Evolutionary conservation across 1,140 invertebrate genomes (phyloP), one percentile per base, ranked within the genome.

Genomic region (Stegodyphus mimosarum): DNA sequence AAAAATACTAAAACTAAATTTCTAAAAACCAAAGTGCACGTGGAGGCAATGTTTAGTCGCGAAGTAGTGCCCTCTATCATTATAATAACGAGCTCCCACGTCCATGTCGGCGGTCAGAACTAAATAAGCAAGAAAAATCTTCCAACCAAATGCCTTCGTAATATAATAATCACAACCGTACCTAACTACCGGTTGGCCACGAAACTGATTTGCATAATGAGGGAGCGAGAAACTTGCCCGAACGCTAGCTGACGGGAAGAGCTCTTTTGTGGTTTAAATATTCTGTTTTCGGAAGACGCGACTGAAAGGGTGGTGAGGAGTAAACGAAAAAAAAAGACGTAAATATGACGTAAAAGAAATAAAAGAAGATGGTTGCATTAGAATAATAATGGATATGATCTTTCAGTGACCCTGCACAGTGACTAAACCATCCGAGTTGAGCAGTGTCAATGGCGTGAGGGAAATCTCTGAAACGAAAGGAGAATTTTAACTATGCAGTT

Each of bases 171-270:
- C 70, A 17, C 49, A 51, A 15, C 50, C 49, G 50, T 33, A 33
- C 49, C 52, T 72, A 72, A 72, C 70, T 72, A 72, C 70, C 70
- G 70, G 70, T 72, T 72, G 52, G 52, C 70, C 50, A 51, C 70
- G 70, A 72, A 72, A 49, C 70, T 51, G 70, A 72, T 72, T 72
- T 72, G 70, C 70, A 72, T 72, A 72, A 72, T 72, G 70, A 72
- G 15, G 49, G 70, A 51, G 70, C 7, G 49, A 48, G 70, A 51
- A 72, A 51, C 70, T 72, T 49, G 70, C 52, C 50, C 50, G 49
- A 17, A 52, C 70, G 52, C 15, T n/a, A 18, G 70, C 7, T 72
- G 49, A 52, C 13, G 33, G 33, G 3, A 33, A 51, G 52, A 72
- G 7, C 15, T 72, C 70, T 72, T 72, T 72, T 72, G 70, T 72